A percentile compares a stretch with the other conserved stretches of the same genome.
Evolutionary conservation across 2,797 vertebrate genomes (phyloP).

Genomic region (Poeciliopsis paucimaculata): DNA sequence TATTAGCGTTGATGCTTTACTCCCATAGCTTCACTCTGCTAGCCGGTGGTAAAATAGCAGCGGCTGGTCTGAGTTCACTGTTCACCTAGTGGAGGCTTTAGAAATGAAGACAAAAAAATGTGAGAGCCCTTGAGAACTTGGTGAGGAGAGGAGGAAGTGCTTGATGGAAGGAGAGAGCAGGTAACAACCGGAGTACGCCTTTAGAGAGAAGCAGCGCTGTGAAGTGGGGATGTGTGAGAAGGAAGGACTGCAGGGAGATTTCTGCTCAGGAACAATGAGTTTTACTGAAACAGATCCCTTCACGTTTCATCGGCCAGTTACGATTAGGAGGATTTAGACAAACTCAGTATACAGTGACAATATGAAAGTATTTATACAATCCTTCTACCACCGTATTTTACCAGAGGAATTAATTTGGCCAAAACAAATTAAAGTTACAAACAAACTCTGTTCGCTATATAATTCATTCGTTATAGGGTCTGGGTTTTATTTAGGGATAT

Average conservation of each 20-base stretch:
- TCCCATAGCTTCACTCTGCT: neutral
- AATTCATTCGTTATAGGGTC: neutral
- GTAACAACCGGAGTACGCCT: slow-evolving; percentile 59
- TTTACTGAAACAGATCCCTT: slow-evolving; percentile 1
- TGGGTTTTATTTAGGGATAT: neutral
- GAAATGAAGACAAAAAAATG: slow-evolving; percentile 23
- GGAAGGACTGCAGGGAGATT: slow-evolving; percentile 24
- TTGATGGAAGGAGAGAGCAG: slow-evolving; percentile 48
- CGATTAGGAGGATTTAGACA: neutral
- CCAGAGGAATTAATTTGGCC: neutral
- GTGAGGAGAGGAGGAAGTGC: slow-evolving; percentile 38
- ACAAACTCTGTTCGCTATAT: neutral
- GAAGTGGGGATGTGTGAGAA: slow-evolving; percentile 4
- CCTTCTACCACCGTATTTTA: too few relatives aligned
- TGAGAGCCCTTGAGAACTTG: slow-evolving; percentile 22
- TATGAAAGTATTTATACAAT: neutral
- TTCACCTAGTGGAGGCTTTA: slow-evolving; percentile 25
- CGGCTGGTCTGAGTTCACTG: neutral
- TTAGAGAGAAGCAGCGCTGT: slow-evolving; percentile 39
- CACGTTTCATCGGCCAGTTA: neutral
- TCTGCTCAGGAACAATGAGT: slow-evolving; percentile 6
- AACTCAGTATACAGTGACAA: neutral
- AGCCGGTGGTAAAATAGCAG: neutral
- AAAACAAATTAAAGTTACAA: neutral
- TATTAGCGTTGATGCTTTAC: neutral